Evolutionary conservation across 2,797 vertebrate genomes (phyloP).

Genomic region (Aeoliscus strigatus): DNA sequence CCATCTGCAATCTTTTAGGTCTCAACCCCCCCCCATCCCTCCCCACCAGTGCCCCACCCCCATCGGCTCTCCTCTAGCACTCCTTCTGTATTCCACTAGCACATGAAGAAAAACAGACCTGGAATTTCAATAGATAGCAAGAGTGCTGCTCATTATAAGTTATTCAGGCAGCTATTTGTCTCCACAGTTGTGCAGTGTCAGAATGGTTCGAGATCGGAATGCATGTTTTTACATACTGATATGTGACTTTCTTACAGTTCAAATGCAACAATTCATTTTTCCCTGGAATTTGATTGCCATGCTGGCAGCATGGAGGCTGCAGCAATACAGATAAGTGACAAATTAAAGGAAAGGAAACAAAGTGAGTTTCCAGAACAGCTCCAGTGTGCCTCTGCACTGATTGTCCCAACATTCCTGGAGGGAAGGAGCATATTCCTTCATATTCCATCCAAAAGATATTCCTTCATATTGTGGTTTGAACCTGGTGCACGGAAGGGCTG

Average conservation of each 20-base stretch:
- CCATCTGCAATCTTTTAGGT: conserved; percentile 66
- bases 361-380: no score
- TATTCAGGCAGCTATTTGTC: conserved; percentile 39
- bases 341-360: no score
- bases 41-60: conserved; percentile 42
- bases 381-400: no score
- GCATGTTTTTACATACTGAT: no score
- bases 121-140: conserved; percentile 50
- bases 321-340: background rate
- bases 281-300: conserved; percentile 2
- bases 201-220: no score
- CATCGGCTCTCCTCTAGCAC: conserved; percentile 41
- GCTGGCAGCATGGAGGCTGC: conserved; percentile 6
- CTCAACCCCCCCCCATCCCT: conserved; percentile 49
- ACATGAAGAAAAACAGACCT: conserved; percentile 57
- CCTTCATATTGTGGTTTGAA: no score
- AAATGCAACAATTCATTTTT: no score
- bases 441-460: no score
- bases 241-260: no score
- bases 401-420: no score
- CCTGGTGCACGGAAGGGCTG: no score
- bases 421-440: no score
- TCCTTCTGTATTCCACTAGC: conserved; percentile 53
- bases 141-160: conserved; percentile 42
- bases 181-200: conserved; percentile 14